A percentile compares a stretch with the other conserved stretches of the same genome.
Conservation (phyloP, 2,888 invertebrate species). For the Alentia gelatinosa region DNA sequence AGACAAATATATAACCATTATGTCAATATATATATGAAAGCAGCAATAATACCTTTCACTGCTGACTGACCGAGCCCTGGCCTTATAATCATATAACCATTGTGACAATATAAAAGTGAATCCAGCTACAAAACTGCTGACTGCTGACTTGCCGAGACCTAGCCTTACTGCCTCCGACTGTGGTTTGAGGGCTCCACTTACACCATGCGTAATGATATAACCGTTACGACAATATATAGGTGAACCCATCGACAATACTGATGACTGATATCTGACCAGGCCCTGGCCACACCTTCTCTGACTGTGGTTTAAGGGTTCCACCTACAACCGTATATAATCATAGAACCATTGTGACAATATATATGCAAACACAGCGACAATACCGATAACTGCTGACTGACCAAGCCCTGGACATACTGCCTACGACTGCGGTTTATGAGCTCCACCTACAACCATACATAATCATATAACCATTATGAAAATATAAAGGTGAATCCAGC, state of each 20-base stretch:
- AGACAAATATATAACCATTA: too few relatives aligned
- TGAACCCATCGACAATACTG: background rate
- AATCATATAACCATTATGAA: too few relatives aligned
- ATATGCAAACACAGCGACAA: background rate
- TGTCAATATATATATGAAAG: too few relatives aligned
- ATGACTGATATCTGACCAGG: background rate
- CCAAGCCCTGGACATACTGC: background rate
- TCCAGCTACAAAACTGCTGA: background rate
- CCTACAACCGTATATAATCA: too few relatives aligned
- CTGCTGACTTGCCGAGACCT: background rate
- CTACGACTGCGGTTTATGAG: background rate
- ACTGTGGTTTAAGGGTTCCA: background rate
- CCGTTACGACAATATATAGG: too few relatives aligned
- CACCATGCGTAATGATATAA: too few relatives aligned
- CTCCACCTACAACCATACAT: background rate
- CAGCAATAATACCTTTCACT: too few relatives aligned
- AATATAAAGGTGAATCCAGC: background rate
- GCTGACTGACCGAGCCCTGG: background rate
- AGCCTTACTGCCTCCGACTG: background rate
- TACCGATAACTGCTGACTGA: background rate
- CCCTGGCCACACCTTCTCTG: background rate
- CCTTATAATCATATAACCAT: too few relatives aligned
- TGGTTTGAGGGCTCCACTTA: background rate
- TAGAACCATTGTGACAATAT: background rate
- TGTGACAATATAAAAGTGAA: too few relatives aligned